Conservation (phyloP, 2,888 invertebrate species). For the Rhaphigaster nebulosa region DNA sequence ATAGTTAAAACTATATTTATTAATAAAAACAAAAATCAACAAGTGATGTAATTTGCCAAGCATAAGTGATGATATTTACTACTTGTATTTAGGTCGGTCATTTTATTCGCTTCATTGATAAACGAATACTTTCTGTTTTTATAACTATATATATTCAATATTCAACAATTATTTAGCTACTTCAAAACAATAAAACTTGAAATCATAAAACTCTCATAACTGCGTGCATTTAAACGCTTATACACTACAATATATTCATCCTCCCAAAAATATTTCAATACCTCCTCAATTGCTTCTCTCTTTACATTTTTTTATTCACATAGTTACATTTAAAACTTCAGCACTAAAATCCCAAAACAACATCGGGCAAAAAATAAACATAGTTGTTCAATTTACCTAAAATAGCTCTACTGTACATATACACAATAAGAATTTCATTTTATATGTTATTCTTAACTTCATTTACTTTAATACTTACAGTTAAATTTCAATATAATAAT, state of each 20-base stretch:
- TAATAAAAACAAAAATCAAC: background rate
- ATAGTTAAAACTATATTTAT: slow-evolving; percentile 15
- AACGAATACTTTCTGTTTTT: background rate
- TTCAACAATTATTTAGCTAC: slow-evolving; percentile 8
- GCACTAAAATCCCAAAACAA: slow-evolving; percentile 9
- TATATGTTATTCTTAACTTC: slow-evolving; percentile 25
- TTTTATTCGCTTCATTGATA: background rate
- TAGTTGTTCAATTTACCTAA: slow-evolving; percentile 22
- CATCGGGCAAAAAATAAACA: slow-evolving; percentile 20
- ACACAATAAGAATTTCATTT: slow-evolving; percentile 36
- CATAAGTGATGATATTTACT: slow-evolving; percentile 27
- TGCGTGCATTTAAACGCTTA: slow-evolving; percentile 5
- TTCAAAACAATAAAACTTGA: slow-evolving; percentile 31
- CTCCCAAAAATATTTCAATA: slow-evolving; percentile 44
- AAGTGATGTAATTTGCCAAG: slow-evolving; percentile 22
- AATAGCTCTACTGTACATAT: slow-evolving; percentile 48
- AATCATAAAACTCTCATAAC: slow-evolving; percentile 5
- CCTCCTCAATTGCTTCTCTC: slow-evolving; percentile 13
- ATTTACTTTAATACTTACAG: slow-evolving; percentile 36
- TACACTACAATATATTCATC: background rate
- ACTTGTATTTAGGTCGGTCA: slow-evolving; percentile 32
- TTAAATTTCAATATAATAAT: background rate
- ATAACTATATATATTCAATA: background rate
- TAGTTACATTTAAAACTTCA: slow-evolving; percentile 14
- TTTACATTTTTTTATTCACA: slow-evolving; percentile 13